phyloP scores from a whole-genome alignment of 2,113 vertebrate genomes.

The Misgurnus anguillicaudatus region DNA sequence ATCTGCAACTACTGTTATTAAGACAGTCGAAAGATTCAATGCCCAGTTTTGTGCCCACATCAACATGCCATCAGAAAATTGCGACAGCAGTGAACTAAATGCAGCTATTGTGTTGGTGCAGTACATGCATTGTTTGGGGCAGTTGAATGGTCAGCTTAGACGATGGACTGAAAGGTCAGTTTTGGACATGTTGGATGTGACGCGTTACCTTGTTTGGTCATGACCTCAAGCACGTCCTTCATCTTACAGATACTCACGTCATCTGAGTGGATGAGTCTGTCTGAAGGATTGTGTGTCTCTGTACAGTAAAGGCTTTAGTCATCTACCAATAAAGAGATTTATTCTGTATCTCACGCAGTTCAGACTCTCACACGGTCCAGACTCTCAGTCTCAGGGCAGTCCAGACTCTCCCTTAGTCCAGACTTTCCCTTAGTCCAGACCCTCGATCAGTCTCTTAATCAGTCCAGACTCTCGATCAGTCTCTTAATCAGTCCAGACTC shows the following conservation, averaged over 20 bases:
- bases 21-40: no score
- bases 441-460: no score
- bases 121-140: not conserved
- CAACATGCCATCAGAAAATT: not conserved
- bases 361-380: no score
- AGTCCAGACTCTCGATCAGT: no score
- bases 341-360: not conserved
- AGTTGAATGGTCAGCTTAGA: not conserved
- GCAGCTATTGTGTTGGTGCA: not conserved
- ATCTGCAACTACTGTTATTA: no score
- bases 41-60: not conserved
- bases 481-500: no score
- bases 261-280: not conserved
- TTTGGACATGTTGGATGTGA: not conserved
- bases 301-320: no score
- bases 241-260: not conserved
- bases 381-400: no score
- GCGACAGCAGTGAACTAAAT: not conserved
- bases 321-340: not conserved
- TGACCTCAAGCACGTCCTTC: not conserved
- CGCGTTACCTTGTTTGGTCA: not conserved
- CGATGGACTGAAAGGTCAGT: conserved; percentile 15
- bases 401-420: no score
- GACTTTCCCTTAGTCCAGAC: no score
- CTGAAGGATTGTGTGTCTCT: not conserved